A percentile compares a stretch with the other conserved stretches of the same genome.
These are phyloP conservation scores for Gallinago media DNA, from an alignment of 2,113 vertebrate species.

Conservation along the genomic window DNA sequence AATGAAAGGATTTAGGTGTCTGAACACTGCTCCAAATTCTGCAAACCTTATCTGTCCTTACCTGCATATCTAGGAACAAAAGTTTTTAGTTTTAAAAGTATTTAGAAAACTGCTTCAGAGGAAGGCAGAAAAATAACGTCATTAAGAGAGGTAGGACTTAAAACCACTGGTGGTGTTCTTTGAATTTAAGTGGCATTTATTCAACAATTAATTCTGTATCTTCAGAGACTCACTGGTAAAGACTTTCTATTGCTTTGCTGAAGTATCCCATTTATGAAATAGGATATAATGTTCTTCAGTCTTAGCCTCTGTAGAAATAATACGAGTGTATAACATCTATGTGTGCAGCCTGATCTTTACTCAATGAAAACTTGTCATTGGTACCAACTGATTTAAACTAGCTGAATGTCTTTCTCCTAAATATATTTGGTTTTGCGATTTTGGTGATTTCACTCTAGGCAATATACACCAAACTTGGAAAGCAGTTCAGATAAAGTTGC, in stretches of 20 bases:
- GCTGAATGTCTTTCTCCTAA: not conserved
- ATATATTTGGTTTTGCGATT: not conserved
- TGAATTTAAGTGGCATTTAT: not conserved
- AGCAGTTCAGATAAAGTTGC: not conserved
- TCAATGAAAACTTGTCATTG: not conserved
- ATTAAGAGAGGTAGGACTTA: not conserved
- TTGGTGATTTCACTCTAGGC: not conserved
- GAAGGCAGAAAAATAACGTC: not conserved
- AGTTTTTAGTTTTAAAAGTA: not conserved
- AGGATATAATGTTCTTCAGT: not conserved
- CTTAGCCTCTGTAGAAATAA: not conserved
- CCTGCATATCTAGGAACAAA: not conserved
- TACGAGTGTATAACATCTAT: not conserved
- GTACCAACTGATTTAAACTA: not conserved
- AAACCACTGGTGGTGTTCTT: rapidly evolving
- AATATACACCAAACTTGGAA: not conserved
- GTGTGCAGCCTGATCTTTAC: rapidly evolving
- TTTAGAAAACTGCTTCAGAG: not conserved
- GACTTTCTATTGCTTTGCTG: not conserved
- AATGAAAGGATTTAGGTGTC: not conserved
- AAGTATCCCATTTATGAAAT: not conserved
- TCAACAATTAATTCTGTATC: not conserved
- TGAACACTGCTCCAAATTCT: not conserved
- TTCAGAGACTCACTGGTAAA: not conserved
- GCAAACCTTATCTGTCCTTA: not conserved